Percentiles rank a stretch among this genome's conserved stretches.
Conservation (phyloP, 2,888 invertebrate genomes). For the Notocelia uddmanniana region DNA sequence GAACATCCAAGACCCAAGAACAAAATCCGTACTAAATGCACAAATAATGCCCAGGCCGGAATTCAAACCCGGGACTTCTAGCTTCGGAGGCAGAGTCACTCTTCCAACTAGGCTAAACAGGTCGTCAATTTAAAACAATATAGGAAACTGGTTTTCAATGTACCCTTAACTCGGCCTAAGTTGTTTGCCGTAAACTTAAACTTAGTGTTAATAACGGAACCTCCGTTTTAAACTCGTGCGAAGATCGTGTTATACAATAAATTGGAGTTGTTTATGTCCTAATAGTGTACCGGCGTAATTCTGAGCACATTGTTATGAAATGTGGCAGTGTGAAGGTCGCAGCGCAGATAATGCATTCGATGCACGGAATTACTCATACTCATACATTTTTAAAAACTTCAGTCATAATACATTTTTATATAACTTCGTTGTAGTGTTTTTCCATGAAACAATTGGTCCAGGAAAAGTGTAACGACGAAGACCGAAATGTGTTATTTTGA, state of each 20-base stretch:
- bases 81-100: too few species aligned
- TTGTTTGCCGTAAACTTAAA: too few species aligned
- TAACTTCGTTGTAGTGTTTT: neutral
- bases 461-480: neutral
- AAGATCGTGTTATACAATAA: constrained; percentile 8
- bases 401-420: constrained; percentile 3
- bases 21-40: too few species aligned
- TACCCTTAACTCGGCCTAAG: too few species aligned
- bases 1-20: too few species aligned
- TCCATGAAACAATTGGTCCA: neutral
- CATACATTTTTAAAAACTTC: neutral
- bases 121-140: too few species aligned
- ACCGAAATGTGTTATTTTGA: neutral
- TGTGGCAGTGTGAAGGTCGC: constrained; percentile 27
- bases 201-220: neutral
- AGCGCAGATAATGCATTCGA: constrained; percentile 25
- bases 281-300: constrained; percentile 13
- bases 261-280: constrained; percentile 11
- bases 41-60: too few species aligned
- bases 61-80: too few species aligned
- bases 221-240: neutral
- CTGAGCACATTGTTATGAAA: constrained; percentile 31
- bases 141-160: too few species aligned
- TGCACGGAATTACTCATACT: constrained; percentile 22
- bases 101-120: too few species aligned